A percentile compares a stretch with the other conserved stretches of the same genome.
phyloP scores from a whole-genome alignment of 2,888 invertebrate species.

The Drosophila mercatorum region DNA sequence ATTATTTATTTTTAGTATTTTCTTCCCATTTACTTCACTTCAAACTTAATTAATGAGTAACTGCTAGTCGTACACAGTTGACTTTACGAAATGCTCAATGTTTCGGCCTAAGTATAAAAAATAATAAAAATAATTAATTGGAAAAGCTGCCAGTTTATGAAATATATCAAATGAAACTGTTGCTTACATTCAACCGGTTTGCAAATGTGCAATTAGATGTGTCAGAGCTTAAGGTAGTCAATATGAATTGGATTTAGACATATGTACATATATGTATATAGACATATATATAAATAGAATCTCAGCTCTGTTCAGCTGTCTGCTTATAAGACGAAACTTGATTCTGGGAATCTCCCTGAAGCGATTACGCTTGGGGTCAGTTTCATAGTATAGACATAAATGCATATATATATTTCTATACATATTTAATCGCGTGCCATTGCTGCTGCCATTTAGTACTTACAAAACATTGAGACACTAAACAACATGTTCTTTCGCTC shows the following conservation, averaged over 20 bases:
- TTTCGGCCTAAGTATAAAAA: too few species aligned
- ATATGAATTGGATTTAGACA: background rate
- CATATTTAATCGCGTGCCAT: slow-evolving; percentile 5
- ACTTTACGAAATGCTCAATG: too few species aligned
- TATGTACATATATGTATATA: background rate
- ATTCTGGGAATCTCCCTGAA: slow-evolving; percentile 62
- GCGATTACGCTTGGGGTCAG: slow-evolving; percentile 18
- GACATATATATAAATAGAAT: background rate
- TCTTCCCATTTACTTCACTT: too few species aligned
- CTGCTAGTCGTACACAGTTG: too few species aligned
- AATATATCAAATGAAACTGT: background rate
- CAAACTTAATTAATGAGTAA: too few species aligned
- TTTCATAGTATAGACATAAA: background rate
- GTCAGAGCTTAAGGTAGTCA: background rate
- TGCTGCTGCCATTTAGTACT: background rate
- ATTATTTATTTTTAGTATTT: too few species aligned
- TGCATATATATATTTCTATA: slow-evolving; percentile 28
- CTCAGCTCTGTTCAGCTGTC: slow-evolving; percentile 13
- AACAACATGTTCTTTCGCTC: background rate
- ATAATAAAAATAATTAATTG: background rate
- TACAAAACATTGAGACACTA: slow-evolving; percentile 25
- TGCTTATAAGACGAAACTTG: slow-evolving; percentile 36
- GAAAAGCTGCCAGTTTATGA: background rate
- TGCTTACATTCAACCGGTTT: background rate
- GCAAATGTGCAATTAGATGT: background rate